phyloP scores from a whole-genome alignment of 2,113 vertebrate genomes.

The Gobio gobio region DNA sequence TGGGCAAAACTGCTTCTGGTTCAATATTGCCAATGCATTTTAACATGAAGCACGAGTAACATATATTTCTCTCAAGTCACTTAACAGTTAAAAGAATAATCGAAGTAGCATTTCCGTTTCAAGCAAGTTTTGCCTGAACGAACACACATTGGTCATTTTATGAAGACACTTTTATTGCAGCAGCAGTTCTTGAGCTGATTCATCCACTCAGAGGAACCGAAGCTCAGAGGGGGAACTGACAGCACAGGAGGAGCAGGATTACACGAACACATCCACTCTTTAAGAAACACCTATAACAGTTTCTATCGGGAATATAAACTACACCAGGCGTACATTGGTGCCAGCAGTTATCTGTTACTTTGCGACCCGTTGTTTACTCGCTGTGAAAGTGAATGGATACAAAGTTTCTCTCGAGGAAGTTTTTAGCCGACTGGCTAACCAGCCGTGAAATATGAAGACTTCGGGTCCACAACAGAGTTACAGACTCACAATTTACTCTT shows the following conservation, averaged over 20 bases:
- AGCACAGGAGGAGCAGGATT: slow-evolving; percentile 31
- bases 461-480: neutral
- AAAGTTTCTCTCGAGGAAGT: slow-evolving; percentile 1
- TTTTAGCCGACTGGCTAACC: slow-evolving; percentile 40
- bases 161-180: slow-evolving; percentile 1
- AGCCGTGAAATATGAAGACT: slow-evolving; percentile 17
- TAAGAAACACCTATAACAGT: neutral
- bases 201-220: slow-evolving; percentile 18
- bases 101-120: slow-evolving; percentile 8
- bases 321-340: neutral
- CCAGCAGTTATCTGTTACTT: neutral
- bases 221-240: slow-evolving; percentile 52
- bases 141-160: neutral
- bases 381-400: slow-evolving; percentile 1
- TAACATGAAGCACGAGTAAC: neutral
- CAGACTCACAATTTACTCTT: neutral
- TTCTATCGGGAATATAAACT: neutral
- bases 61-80: neutral
- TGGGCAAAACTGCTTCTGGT: neutral
- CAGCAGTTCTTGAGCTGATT: slow-evolving; percentile 24
- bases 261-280: slow-evolving; percentile 1
- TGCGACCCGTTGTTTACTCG: neutral
- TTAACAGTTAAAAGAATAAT: neutral
- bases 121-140: neutral
- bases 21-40: neutral